A percentile compares a stretch with the other conserved stretches of the same genome.
Evolutionary conservation across 2,888 invertebrate species (phyloP).

Genomic region (Lasioglossum calceatum): DNA sequence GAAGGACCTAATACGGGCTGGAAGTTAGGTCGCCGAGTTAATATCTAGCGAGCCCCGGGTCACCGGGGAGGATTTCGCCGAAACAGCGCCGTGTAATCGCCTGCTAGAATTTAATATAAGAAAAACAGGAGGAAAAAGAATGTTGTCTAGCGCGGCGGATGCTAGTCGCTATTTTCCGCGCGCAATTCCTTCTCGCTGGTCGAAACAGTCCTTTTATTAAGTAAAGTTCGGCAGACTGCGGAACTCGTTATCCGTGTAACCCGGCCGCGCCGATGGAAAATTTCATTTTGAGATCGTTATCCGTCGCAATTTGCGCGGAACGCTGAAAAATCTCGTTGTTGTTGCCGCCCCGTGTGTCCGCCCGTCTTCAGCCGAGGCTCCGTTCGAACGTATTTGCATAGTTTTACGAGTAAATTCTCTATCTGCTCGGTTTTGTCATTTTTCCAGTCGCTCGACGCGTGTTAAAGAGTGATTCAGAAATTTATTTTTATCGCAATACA

Average conservation of each 20-base stretch:
- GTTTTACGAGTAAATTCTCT: not conserved
- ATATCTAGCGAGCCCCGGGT: conserved; percentile 11
- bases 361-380: conserved; percentile 13
- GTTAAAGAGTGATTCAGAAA: not conserved
- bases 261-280: conserved; percentile 39
- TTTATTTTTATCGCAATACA: not conserved
- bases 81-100: conserved; percentile 23
- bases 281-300: conserved; percentile 64
- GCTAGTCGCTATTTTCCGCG: conserved; percentile 25
- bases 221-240: conserved; percentile 37
- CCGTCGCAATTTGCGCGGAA: conserved; percentile 29
- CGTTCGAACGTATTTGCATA: conserved; percentile 19
- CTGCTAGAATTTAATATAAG: conserved; percentile 32
- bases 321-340: conserved; percentile 40
- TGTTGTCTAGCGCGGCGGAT: conserved; percentile 21
- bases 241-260: conserved; percentile 47
- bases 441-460: not conserved
- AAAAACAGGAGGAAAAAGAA: conserved; percentile 29
- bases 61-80: conserved; percentile 1
- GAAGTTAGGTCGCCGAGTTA: conserved; percentile 18
- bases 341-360: conserved; percentile 45
- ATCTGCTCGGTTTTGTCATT: not conserved
- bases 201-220: conserved; percentile 45
- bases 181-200: not conserved
- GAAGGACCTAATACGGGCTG: not conserved